Evolutionary conservation across 2,113 vertebrate genomes (phyloP).

Genomic region (Xyliphius kryptos): DNA sequence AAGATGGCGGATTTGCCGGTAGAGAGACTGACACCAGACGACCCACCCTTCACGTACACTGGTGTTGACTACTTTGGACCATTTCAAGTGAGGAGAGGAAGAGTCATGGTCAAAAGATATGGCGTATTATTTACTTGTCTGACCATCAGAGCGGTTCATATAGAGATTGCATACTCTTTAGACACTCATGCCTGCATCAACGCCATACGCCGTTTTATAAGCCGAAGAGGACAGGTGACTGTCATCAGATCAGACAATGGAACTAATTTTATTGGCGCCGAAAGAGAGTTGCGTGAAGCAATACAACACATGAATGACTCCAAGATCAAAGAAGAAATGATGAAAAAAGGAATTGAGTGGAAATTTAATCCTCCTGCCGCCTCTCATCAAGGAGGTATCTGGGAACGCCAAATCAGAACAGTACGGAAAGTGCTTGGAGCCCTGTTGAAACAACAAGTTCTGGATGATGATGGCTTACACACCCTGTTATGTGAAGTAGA

Average conservation of each 20-base stretch:
- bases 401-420: conserved; percentile 13
- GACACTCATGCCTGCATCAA: conserved; percentile 19
- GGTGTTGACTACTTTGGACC: conserved; percentile 14
- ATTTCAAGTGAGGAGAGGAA: not conserved
- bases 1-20: conserved; percentile 12
- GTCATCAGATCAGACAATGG: conserved; percentile 29
- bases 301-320: not conserved
- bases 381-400: conserved; percentile 24
- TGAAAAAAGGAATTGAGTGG: not conserved
- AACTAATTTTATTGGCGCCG: conserved; percentile 17
- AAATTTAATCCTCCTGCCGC: not conserved
- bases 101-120: not conserved
- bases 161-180: not conserved
- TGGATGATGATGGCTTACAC: conserved; percentile 9
- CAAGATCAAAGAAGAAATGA: not conserved
- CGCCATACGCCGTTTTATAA: conserved; percentile 10
- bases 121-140: not conserved
- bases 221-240: conserved; percentile 19
- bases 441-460: not conserved
- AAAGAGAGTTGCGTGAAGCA: conserved; percentile 6
- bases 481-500: conserved; percentile 21
- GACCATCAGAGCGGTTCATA: not conserved
- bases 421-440: not conserved
- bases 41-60: conserved; percentile 5
- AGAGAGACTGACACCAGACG: not conserved